Conservation (phyloP, 2,797 vertebrate species). For the Muscicapa comitata region DNA sequence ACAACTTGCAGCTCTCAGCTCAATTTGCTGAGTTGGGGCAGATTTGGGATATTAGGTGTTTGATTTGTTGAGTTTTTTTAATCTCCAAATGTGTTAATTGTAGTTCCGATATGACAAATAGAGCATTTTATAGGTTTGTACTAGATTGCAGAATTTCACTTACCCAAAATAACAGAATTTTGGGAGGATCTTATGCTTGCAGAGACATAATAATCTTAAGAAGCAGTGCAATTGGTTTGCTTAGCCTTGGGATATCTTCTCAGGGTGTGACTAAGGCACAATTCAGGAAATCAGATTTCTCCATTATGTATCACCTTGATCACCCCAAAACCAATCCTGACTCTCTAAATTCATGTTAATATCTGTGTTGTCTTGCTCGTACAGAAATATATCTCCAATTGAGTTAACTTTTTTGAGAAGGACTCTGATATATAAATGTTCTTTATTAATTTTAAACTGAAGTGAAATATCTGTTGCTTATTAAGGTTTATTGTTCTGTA, state of each 20-base stretch:
- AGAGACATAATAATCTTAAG: not conserved
- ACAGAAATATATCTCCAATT: not conserved
- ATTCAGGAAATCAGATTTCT: not conserved
- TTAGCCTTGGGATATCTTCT: not conserved
- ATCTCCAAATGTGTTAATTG: not conserved
- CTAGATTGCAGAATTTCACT: not conserved
- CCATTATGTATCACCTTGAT: not conserved
- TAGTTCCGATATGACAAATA: not conserved
- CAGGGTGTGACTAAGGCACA: not conserved
- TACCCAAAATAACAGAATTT: not conserved
- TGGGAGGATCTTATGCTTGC: rapidly evolving
- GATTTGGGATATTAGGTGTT: not conserved
- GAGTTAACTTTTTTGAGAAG: not conserved
- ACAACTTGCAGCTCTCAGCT: not conserved
- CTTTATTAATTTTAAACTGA: not conserved
- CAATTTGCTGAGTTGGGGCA: not conserved
- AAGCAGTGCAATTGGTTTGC: not conserved
- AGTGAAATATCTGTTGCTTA: not conserved
- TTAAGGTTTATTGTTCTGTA: not conserved
- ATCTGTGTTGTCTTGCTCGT: not conserved
- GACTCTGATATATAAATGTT: not conserved
- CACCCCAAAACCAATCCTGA: not conserved
- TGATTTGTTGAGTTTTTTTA: rapidly evolving
- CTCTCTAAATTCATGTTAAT: not conserved
- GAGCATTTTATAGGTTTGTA: not conserved